Evolutionary conservation across 2,113 vertebrate species (phyloP), one percentile per base, ranked within the genome.

Genomic region (Caracal caracal): DNA sequence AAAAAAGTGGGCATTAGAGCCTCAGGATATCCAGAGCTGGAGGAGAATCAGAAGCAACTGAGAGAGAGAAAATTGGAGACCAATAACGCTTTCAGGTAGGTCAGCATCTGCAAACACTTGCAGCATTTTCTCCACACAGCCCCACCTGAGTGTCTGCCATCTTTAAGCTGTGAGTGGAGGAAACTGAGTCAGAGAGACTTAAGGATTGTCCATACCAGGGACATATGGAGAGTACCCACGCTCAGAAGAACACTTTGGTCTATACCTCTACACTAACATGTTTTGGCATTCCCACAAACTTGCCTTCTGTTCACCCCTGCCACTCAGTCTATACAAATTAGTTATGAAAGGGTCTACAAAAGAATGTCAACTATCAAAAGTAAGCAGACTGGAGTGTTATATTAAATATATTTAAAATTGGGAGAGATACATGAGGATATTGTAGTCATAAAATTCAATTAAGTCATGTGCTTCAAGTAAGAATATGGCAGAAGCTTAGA

Each of bases 181-280:
- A 75, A 49, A 2, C 22, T 87, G 33, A 49, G 1, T 66, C 40
- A 89, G 24, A 94, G 10, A 61, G 26, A 40, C 5, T 80, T 33
- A 9, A 82, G 16, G 17, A 17, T 1, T 49, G 13, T 9, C 26
- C 24, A 3, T 10, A 26, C 22, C 35, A 66, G 5, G 53, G 22
- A 56, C 10, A n/a, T 4, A 7, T 0, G 4, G 19, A 33, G 10
- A 65, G 3, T 28, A 28, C 0, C 35, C 20, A 30, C 66, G 7
- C 10, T 81, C 20, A n/a, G 16, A 84, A 90, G 43, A 82, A 3
- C 22, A 59, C 53, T 5, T 56, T 28, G 5, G n/a, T 65, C 56
- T 8, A 20, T 0, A 63, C 22, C 16, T 51, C 2, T 6, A 33
- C 1, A 47, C 22, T 1, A 24, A 11, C 4, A 1, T 16, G 37